A percentile compares a stretch with the other conserved stretches of the same genome.
phyloP scores from a whole-genome alignment of 2,797 vertebrate species.

The Argentina silus region DNA sequence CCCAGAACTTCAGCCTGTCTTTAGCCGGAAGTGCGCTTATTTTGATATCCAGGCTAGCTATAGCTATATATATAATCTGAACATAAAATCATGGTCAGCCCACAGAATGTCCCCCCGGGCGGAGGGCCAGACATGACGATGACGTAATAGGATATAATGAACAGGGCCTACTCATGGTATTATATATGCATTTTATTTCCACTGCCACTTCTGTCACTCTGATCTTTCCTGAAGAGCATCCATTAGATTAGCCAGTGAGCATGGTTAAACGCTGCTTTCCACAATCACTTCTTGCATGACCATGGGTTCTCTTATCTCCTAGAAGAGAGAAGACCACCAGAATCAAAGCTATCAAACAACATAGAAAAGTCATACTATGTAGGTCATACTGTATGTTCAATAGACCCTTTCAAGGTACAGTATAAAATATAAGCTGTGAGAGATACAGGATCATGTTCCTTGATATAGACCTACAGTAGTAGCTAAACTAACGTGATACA shows the following conservation, averaged over 20 bases:
- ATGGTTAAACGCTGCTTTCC: neutral
- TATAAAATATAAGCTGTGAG: too few species aligned
- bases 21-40: too few species aligned
- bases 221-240: slow-evolving; percentile 13
- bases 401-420: too few species aligned
- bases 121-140: neutral
- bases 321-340: neutral
- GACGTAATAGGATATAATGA: slow-evolving; percentile 29
- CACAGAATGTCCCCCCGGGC: neutral
- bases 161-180: neutral
- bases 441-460: too few species aligned
- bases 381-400: too few species aligned
- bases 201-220: neutral
- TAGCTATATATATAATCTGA: neutral
- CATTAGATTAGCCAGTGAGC: slow-evolving; percentile 5
- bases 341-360: neutral
- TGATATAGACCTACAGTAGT: too few species aligned
- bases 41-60: too few species aligned
- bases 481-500: too few species aligned
- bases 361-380: too few species aligned
- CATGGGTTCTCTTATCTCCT: neutral
- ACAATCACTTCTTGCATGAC: neutral
- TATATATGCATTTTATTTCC: neutral
- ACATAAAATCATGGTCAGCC: neutral
- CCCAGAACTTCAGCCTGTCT: too few species aligned